phyloP scores from a whole-genome alignment of 1,140 invertebrate species.

The Holotrichia oblita region DNA sequence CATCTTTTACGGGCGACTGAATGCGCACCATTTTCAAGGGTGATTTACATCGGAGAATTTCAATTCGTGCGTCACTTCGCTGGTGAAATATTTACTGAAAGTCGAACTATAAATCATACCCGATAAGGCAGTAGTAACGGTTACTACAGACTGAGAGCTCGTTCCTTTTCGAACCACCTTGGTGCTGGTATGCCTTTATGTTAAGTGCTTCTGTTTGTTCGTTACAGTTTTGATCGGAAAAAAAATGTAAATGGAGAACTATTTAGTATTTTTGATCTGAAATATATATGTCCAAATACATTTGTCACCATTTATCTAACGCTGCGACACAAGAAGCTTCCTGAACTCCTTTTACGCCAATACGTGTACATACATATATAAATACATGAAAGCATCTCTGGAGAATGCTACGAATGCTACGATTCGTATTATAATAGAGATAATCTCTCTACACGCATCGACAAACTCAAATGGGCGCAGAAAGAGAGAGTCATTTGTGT shows the following conservation, averaged over 20 bases:
- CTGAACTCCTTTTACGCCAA: neutral
- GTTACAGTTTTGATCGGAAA: too few species aligned
- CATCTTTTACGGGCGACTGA: neutral
- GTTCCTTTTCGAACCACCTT: neutral
- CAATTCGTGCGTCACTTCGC: neutral
- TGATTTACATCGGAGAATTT: constrained; percentile 4
- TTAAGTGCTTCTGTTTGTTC: too few species aligned
- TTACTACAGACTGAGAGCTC: neutral
- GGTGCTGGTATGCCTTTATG: neutral
- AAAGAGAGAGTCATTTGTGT: constrained; percentile 6
- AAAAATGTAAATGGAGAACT: too few species aligned
- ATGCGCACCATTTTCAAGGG: neutral
- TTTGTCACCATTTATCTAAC: neutral
- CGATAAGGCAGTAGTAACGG: neutral
- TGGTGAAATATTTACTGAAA: constrained; percentile 1
- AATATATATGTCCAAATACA: neutral
- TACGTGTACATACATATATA: neutral
- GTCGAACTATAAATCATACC: neutral
- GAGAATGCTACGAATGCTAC: neutral
- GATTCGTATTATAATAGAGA: constrained; percentile 10
- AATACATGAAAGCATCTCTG: neutral
- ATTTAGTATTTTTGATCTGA: too few species aligned
- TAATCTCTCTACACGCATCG: neutral
- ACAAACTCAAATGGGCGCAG: neutral
- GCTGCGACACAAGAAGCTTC: neutral